Evolutionary conservation across 2,888 invertebrate species (phyloP).

Genomic region (Heliconius cydno): DNA sequence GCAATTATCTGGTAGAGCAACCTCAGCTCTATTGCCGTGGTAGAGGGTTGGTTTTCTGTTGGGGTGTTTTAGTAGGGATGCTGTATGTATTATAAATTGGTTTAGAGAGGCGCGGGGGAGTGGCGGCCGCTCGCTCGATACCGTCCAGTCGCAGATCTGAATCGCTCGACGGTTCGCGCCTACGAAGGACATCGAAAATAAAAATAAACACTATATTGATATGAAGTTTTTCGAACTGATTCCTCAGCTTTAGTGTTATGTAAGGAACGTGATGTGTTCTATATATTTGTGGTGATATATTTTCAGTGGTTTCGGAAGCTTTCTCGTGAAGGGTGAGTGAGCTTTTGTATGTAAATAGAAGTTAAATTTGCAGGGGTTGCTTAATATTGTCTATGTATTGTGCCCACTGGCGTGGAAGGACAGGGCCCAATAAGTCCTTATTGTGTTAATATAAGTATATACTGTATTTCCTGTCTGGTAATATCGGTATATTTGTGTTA

Average conservation of each 20-base stretch:
- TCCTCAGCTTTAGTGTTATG: constrained; percentile 50
- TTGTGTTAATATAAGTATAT: constrained; percentile 17
- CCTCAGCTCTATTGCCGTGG: constrained; percentile 46
- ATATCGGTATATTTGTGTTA: not conserved
- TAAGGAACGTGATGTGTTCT: constrained; percentile 47
- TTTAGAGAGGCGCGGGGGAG: constrained; percentile 79
- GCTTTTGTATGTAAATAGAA: constrained; percentile 45
- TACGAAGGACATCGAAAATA: constrained; percentile 51
- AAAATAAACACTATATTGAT: constrained; percentile 50
- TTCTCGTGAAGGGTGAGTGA: constrained; percentile 51
- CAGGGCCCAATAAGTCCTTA: not conserved
- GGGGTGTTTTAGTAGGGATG: constrained; percentile 67
- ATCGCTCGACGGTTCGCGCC: constrained; percentile 58
- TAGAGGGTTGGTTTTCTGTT: constrained; percentile 56
- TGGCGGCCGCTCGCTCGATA: constrained; percentile 75
- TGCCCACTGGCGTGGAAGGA: constrained; percentile 9
- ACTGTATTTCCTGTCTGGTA: not conserved
- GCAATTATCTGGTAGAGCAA: constrained; percentile 60
- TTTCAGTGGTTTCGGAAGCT: constrained; percentile 46
- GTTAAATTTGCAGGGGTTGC: constrained; percentile 39
- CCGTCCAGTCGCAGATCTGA: constrained; percentile 72
- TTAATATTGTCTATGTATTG: constrained; percentile 26
- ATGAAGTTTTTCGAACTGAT: constrained; percentile 48
- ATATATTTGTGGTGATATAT: constrained; percentile 49
- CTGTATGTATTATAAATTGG: constrained; percentile 84